Percentiles rank a stretch among this genome's conserved stretches.
These are phyloP conservation scores for Penaeus vannamei DNA, from an alignment of 1,140 invertebrate genomes.

Conservation along the genomic window DNA sequence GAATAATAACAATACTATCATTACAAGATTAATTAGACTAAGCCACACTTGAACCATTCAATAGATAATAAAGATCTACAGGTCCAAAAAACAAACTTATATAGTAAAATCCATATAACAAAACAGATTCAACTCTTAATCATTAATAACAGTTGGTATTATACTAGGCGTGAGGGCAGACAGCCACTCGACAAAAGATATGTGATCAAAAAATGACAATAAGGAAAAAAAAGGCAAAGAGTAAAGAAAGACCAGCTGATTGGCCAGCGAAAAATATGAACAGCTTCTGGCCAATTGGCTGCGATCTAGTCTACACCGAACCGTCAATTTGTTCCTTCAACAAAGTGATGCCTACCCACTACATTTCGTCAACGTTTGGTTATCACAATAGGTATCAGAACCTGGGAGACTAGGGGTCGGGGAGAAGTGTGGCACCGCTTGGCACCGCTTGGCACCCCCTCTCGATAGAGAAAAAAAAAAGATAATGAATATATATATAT, in stretches of 20 bases:
- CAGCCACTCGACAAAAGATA: neutral
- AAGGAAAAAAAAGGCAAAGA: too few relatives aligned
- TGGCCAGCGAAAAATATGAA: neutral
- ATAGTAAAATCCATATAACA: conserved; percentile 6
- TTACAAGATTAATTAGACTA: neutral
- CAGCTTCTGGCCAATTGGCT: neutral
- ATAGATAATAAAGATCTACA: too few relatives aligned
- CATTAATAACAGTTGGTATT: conserved; percentile 25
- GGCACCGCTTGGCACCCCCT: neutral
- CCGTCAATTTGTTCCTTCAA: neutral
- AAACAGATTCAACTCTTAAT: conserved; percentile 23
- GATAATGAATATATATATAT: too few relatives aligned
- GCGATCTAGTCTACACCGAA: too few relatives aligned
- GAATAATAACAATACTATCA: conserved; percentile 13
- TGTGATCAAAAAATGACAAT: too few relatives aligned
- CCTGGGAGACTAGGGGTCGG: neutral
- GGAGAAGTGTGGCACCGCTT: neutral
- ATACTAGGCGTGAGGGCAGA: neutral
- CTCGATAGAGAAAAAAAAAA: neutral
- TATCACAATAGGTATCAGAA: conserved; percentile 48
- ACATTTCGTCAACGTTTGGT: conserved; percentile 30
- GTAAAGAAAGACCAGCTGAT: neutral
- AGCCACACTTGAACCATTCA: neutral
- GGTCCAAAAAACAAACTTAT: neutral
- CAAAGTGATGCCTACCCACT: conserved; percentile 35